A percentile compares a stretch with the other conserved stretches of the same genome.
Conservation (phyloP, 2,888 invertebrate species). For the Tipula lateralis region DNA sequence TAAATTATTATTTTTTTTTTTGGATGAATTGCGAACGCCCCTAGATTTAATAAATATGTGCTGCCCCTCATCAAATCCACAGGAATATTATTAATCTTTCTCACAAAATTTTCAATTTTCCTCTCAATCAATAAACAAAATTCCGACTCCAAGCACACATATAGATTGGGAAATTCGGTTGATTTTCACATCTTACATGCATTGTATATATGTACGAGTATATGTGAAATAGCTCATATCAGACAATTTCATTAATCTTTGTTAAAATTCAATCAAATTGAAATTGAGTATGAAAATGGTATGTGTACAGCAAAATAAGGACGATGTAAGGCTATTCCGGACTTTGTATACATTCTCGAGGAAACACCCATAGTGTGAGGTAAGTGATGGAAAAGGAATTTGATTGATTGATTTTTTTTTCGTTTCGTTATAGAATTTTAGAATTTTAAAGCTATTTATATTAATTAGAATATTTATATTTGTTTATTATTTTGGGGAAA, state of each 20-base stretch:
- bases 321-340: neutral
- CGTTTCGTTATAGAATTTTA: neutral
- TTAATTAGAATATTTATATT: neutral
- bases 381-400: neutral
- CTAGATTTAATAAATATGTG: too few relatives aligned
- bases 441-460: conserved; percentile 19
- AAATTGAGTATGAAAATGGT: conserved; percentile 26
- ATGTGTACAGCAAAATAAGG: neutral
- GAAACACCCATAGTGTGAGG: neutral
- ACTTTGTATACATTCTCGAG: neutral
- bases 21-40: too few relatives aligned
- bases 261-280: conserved; percentile 29
- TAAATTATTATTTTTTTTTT: too few relatives aligned
- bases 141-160: too few relatives aligned
- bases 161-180: too few relatives aligned
- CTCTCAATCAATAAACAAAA: neutral
- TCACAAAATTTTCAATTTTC: neutral
- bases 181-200: neutral
- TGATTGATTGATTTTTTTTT: neutral
- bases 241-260: conserved; percentile 27
- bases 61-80: too few relatives aligned
- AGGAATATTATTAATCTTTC: too few relatives aligned
- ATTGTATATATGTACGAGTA: neutral
- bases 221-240: neutral
- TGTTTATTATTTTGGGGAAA: neutral